phyloP scores from a whole-genome alignment of 2,113 vertebrate genomes.

The Sceloporus undulatus region DNA sequence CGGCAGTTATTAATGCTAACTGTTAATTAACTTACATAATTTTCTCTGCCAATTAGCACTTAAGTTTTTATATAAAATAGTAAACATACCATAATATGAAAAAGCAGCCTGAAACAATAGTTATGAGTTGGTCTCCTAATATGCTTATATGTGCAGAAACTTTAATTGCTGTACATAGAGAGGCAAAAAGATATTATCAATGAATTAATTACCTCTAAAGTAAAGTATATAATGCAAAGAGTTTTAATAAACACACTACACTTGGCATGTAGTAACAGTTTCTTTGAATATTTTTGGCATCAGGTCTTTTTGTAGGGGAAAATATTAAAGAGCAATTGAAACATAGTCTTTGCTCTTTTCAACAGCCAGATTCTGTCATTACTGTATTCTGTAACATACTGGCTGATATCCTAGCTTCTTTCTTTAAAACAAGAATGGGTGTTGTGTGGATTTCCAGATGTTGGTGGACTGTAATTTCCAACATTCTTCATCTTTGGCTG shows the following conservation, averaged over 20 bases:
- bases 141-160: constrained; percentile 28
- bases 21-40: background rate
- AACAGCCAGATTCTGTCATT: background rate
- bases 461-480: too few species aligned
- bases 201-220: background rate
- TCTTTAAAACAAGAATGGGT: too few species aligned
- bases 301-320: background rate
- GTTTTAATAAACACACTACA: background rate
- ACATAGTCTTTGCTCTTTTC: background rate
- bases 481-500: too few species aligned
- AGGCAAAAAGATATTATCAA: constrained; percentile 15
- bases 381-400: background rate
- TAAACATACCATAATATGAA: background rate
- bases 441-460: too few species aligned
- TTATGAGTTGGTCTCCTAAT: constrained; percentile 15
- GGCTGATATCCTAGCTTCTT: background rate
- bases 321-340: background rate
- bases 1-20: background rate
- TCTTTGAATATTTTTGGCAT: constrained; percentile 1
- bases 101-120: background rate
- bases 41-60: background rate
- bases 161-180: constrained; percentile 8
- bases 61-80: background rate
- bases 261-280: background rate
- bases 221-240: background rate